Percentiles rank a stretch among this genome's conserved stretches.
These are phyloP conservation scores for Geococcyx californianus DNA, from an alignment of 2,113 vertebrate species.

Conservation along the genomic window DNA sequence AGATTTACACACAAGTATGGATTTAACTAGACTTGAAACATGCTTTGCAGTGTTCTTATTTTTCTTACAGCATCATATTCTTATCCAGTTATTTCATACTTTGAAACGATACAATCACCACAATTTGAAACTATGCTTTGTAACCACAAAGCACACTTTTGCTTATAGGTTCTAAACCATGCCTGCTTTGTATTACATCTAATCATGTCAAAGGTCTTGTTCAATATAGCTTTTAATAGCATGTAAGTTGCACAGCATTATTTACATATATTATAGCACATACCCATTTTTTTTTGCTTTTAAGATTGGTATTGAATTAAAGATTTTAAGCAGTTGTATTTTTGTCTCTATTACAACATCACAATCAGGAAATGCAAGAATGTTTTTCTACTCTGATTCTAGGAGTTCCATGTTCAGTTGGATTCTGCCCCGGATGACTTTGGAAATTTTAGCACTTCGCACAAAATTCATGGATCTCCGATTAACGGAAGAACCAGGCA, in stretches of 20 bases:
- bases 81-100: not conserved
- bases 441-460: not conserved
- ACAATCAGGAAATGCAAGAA: not conserved
- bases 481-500: not conserved
- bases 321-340: not conserved
- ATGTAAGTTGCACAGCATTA: not conserved
- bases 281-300: not conserved
- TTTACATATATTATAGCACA: not conserved
- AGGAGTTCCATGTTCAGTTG: not conserved
- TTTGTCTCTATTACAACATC: not conserved
- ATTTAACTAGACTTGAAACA: not conserved
- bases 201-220: not conserved
- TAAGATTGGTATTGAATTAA: not conserved
- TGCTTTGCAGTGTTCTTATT: not conserved
- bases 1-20: not conserved
- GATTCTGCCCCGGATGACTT: not conserved
- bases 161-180: not conserved
- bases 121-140: not conserved
- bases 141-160: not conserved
- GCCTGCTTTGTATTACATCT: not conserved
- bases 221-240: not conserved
- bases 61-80: not conserved
- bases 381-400: not conserved
- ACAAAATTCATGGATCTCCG: not conserved
- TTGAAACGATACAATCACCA: not conserved